A percentile compares a stretch with the other conserved stretches of the same genome.
phyloP scores from a whole-genome alignment of 53 echinoderm and acorn worm species.

The Luidia sarsii region DNA sequence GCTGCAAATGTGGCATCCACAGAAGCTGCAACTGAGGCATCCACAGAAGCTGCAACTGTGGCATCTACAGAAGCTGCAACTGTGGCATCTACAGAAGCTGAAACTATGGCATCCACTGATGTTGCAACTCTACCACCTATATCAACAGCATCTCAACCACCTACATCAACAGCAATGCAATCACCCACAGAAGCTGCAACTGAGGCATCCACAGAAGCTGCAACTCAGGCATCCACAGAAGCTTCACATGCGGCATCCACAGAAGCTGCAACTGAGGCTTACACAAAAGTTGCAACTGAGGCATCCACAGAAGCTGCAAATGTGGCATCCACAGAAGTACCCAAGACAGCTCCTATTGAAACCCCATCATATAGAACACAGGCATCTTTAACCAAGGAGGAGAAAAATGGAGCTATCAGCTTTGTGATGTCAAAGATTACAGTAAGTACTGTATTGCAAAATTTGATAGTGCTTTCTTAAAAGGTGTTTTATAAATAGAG shows the following conservation, averaged over 20 bases:
- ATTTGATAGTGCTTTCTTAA: too few species aligned
- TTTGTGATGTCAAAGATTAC: background rate
- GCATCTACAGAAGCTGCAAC: background rate
- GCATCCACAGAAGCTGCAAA: background rate
- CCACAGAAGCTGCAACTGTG: background rate
- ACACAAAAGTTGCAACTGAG: background rate
- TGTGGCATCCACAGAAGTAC: background rate
- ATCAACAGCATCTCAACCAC: background rate
- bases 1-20: background rate
- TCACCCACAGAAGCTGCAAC: background rate
- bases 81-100: background rate
- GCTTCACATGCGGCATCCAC: background rate
- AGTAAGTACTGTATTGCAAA: too few species aligned
- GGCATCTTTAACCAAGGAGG: conserved; percentile 1
- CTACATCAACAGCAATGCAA: background rate
- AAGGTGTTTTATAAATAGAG: too few species aligned
- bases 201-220: background rate
- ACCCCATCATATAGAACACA: background rate
- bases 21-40: background rate
- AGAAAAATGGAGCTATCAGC: background rate
- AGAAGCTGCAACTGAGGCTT: background rate
- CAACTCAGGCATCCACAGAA: conserved; percentile 10
- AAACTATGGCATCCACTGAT: background rate
- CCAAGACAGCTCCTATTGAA: background rate
- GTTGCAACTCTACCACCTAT: too few species aligned